A percentile compares a stretch with the other conserved stretches of the same genome.
Conservation (phyloP, 2,113 vertebrate species). For the western clawed frog (Xenopus tropicalis) region DNA sequence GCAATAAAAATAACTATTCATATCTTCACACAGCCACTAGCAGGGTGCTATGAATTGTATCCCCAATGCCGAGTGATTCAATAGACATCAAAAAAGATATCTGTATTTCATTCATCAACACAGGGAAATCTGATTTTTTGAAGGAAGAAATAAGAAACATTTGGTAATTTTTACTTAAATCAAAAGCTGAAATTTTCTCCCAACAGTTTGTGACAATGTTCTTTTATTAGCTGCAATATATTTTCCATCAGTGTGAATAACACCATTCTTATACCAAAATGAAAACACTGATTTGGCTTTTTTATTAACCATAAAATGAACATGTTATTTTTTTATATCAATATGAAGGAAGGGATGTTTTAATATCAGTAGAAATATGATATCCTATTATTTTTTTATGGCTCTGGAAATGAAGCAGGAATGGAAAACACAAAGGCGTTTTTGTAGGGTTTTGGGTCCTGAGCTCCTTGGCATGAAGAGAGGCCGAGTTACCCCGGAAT, state of each 20-base stretch:
- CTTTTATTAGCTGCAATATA: constrained; percentile 27
- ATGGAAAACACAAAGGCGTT: constrained; percentile 1
- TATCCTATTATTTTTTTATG: constrained; percentile 34
- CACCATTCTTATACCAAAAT: constrained; percentile 1
- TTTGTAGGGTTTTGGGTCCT: constrained; percentile 1
- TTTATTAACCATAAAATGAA: constrained; percentile 25
- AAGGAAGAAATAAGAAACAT: no score
- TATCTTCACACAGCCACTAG: no score
- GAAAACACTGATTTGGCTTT: constrained; percentile 18
- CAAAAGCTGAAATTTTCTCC: no score
- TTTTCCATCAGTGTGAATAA: constrained; percentile 32
- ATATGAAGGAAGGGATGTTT: constrained; percentile 11
- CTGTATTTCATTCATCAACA: no score
- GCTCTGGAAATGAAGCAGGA: constrained; percentile 3
- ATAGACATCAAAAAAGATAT: no score
- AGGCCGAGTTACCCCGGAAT: no score
- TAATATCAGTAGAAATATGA: constrained; percentile 13
- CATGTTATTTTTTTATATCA: constrained; percentile 4
- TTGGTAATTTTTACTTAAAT: no score
- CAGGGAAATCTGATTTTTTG: no score
- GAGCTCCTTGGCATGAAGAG: background rate
- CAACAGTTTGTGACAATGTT: background rate
- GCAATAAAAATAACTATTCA: no score
- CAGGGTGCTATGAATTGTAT: no score
- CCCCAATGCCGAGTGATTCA: no score